These are phyloP conservation scores for Cartodere bifasciata DNA, from an alignment of 2,888 invertebrate species.

Conservation along the genomic window DNA sequence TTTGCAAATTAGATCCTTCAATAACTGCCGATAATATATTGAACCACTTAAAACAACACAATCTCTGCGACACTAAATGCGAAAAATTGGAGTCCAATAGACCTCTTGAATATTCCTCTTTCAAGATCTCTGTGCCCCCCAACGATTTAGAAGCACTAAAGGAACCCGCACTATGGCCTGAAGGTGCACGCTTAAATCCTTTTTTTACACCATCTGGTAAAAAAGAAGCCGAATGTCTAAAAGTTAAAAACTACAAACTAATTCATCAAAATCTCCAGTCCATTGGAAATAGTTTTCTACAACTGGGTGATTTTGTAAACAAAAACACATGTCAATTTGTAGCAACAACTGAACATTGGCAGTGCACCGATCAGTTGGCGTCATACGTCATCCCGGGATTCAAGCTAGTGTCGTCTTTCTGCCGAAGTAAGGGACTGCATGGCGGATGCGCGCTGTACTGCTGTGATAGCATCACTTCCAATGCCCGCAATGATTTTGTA, in stretches of 20 bases:
- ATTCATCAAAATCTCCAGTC: constrained; percentile 3
- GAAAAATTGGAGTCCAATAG: constrained; percentile 3
- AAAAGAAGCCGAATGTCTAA: no score
- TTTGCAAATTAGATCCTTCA: constrained; percentile 3
- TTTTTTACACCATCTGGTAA: constrained; percentile 6
- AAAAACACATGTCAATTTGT: constrained; percentile 2
- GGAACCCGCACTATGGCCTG: constrained; percentile 4
- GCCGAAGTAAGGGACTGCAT: constrained; percentile 1
- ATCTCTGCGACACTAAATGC: constrained; percentile 1
- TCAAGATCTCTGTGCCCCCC: not conserved
- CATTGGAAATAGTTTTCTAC: constrained; percentile 1
- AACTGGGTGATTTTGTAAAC: constrained; percentile 4
- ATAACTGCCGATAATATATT: not conserved
- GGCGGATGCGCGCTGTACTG: constrained; percentile 2
- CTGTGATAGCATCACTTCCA: constrained; percentile 4
- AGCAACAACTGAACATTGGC: constrained; percentile 1
- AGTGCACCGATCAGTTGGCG: not conserved
- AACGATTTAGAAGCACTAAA: not conserved
- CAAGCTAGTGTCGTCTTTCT: constrained; percentile 3
- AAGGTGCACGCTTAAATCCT: constrained; percentile 5
- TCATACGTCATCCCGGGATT: not conserved
- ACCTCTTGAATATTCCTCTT: constrained; percentile 3
- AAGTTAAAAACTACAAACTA: no score
- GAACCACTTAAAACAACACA: not conserved
- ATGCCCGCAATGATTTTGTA: constrained; percentile 1